Percentiles rank a stretch among this genome's conserved stretches.
phyloP scores from a whole-genome alignment of 2,113 vertebrate genomes.

The Nothocercus julius region DNA sequence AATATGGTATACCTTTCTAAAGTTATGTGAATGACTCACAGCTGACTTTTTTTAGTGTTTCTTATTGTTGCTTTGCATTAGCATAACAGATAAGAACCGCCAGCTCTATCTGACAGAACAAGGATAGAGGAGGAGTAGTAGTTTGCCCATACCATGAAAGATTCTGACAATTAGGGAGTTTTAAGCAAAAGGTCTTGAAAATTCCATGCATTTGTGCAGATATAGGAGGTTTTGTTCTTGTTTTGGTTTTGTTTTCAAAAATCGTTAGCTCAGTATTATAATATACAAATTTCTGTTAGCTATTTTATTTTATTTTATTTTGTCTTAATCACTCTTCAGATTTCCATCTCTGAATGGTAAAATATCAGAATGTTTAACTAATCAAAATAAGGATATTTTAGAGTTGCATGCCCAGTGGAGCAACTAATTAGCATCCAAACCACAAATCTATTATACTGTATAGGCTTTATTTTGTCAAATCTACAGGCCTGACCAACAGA shows the following conservation, averaged over 20 bases:
- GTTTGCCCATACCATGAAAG: neutral
- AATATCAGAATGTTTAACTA: neutral
- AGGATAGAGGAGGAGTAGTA: neutral
- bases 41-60: neutral
- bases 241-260: neutral
- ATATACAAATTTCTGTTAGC: neutral
- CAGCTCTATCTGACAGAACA: neutral
- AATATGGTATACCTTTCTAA: neutral
- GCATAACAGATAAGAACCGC: neutral
- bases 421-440: neutral
- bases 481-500: rapidly evolving
- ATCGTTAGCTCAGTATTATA: neutral
- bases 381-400: neutral
- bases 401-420: neutral
- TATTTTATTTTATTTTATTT: neutral
- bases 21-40: neutral
- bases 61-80: neutral
- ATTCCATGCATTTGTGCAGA: neutral
- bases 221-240: neutral
- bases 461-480: neutral
- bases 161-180: neutral
- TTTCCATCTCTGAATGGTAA: neutral
- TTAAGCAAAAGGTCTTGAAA: neutral
- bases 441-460: neutral
- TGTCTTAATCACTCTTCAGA: neutral